Percentiles rank a stretch among this genome's conserved stretches.
Evolutionary conservation across 2,797 vertebrate species (phyloP).

Genomic region (Crossoptilon crossoptilon): DNA sequence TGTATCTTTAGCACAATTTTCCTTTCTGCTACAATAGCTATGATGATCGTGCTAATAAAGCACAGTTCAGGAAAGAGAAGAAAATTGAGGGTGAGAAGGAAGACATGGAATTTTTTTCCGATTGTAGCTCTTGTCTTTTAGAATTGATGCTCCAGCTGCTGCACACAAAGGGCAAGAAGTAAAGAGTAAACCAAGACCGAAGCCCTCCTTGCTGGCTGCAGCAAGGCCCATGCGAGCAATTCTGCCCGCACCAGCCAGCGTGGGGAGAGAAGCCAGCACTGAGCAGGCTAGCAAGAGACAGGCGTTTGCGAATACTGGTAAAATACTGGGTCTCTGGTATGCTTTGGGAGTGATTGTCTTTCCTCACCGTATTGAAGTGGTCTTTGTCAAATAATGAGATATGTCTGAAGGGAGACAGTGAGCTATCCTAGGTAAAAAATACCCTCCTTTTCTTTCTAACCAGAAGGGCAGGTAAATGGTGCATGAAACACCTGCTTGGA

Average conservation of each 20-base stretch:
- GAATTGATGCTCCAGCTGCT: conserved; percentile 67
- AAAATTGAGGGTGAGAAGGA: background rate
- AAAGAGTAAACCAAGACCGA: conserved; percentile 79
- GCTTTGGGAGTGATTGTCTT: background rate
- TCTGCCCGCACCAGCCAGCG: conserved; percentile 82
- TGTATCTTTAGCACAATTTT: background rate
- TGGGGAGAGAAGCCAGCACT: conserved; percentile 69
- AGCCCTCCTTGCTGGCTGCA: conserved; percentile 79
- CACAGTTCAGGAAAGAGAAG: background rate
- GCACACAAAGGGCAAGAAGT: conserved; percentile 75
- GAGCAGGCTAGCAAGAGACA: conserved; percentile 72
- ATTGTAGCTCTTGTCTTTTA: conserved; percentile 49
- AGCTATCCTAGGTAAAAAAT: background rate
- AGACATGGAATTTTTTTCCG: background rate
- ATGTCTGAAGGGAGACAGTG: background rate
- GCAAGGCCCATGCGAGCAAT: conserved; percentile 88
- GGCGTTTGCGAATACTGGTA: conserved; percentile 76
- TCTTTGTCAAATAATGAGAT: background rate
- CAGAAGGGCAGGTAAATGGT: background rate
- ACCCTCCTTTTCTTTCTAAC: rapidly evolving
- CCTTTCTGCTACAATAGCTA: background rate
- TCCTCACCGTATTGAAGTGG: background rate
- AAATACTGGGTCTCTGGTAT: conserved; percentile 14
- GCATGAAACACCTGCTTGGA: background rate
- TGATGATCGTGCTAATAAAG: background rate